phyloP scores from a whole-genome alignment of 2,888 invertebrate genomes.

The Pollenia griseotomentosa region DNA sequence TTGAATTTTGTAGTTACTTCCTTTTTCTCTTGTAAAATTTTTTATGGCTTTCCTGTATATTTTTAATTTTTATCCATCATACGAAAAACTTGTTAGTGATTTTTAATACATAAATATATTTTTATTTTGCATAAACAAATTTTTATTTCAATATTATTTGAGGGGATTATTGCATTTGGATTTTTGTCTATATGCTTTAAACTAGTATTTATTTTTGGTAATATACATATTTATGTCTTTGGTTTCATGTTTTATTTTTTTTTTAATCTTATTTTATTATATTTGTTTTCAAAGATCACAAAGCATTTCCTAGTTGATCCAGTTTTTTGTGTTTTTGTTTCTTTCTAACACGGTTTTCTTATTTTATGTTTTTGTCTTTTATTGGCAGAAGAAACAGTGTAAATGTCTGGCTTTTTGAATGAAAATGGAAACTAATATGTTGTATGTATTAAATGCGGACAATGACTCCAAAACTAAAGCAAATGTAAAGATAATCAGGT shows the following conservation, averaged over 20 bases:
- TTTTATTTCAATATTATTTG: background rate
- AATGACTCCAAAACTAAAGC: conserved; percentile 56
- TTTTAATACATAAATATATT: background rate
- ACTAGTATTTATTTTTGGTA: conserved; percentile 22
- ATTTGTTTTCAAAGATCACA: conserved; percentile 51
- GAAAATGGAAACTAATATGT: conserved; percentile 8
- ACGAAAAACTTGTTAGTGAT: conserved; percentile 33
- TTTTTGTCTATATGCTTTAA: conserved; percentile 15
- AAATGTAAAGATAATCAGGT: conserved; percentile 48
- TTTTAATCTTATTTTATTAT: background rate
- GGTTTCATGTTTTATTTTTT: conserved; percentile 46
- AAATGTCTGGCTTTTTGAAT: conserved; percentile 48
- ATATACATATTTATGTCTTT: conserved; percentile 21
- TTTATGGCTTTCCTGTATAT: conserved; percentile 50
- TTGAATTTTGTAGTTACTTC: conserved; percentile 14
- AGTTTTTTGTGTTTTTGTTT: conserved; percentile 50
- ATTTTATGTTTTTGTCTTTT: background rate
- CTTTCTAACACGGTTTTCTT: conserved; percentile 11
- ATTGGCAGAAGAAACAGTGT: conserved; percentile 41
- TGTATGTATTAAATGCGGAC: conserved; percentile 48
- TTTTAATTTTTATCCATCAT: conserved; percentile 16
- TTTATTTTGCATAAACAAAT: conserved; percentile 33
- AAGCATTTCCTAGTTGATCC: conserved; percentile 71
- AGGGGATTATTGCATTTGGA: background rate
- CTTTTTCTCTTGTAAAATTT: background rate